A percentile compares a stretch with the other conserved stretches of the same genome.
phyloP scores from a whole-genome alignment of 2,797 vertebrate species.

The Diplodus puntazzo region DNA sequence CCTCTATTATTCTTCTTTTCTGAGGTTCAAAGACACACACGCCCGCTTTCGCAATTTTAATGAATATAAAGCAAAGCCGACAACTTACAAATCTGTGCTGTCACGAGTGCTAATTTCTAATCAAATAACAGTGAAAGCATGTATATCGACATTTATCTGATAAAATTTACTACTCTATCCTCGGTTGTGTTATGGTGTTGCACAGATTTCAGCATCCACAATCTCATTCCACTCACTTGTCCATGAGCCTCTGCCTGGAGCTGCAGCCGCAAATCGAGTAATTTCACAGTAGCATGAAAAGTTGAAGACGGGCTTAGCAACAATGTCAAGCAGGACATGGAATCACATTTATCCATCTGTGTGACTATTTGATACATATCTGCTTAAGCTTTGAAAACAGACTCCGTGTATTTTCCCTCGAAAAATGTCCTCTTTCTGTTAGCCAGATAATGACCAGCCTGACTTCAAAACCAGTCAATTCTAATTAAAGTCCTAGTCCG shows the following conservation, averaged over 20 bases:
- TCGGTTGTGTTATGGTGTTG: constrained; percentile 22
- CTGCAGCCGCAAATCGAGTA: constrained; percentile 52
- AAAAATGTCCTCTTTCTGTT: constrained; percentile 63
- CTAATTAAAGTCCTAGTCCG: constrained; percentile 78
- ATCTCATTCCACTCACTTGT: constrained; percentile 46
- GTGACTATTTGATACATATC: constrained; percentile 72
- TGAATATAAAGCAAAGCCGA: not conserved
- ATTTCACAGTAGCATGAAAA: constrained; percentile 68
- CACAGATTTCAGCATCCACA: constrained; percentile 40
- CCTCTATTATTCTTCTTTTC: not conserved
- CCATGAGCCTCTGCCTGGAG: constrained; percentile 50
- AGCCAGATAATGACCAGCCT: constrained; percentile 70
- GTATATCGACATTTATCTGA: constrained; percentile 31
- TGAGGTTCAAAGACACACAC: not conserved
- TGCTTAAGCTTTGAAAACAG: constrained; percentile 65
- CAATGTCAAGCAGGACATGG: constrained; percentile 60
- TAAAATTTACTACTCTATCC: constrained; percentile 24
- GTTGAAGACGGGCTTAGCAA: constrained; percentile 61
- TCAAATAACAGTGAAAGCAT: constrained; percentile 10
- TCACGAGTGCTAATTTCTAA: constrained; percentile 13
- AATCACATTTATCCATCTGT: constrained; percentile 68
- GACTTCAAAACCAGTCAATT: constrained; percentile 77
- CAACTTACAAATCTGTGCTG: not conserved
- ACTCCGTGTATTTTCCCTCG: constrained; percentile 34
- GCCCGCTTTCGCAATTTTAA: not conserved